phyloP scores from a whole-genome alignment of 1,140 invertebrate genomes.

The Drosophila mayri region DNA sequence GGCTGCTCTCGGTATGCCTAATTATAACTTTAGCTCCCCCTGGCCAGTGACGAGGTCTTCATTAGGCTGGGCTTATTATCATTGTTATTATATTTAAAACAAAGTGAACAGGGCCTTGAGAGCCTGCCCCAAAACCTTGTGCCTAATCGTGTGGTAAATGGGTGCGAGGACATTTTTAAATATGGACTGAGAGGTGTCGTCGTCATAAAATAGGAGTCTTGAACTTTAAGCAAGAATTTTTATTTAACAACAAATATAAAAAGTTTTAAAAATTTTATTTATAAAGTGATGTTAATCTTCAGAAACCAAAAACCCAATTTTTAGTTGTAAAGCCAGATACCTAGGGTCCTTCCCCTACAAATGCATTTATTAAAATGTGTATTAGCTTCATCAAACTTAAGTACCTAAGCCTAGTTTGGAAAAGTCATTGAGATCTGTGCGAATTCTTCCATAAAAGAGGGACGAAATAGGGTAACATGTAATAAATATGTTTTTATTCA shows the following conservation, averaged over 20 bases:
- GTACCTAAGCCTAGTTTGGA: too few relatives aligned
- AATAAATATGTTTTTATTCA: neutral
- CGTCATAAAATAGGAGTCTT: neutral
- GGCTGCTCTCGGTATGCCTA: slow-evolving; percentile 26
- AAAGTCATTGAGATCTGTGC: neutral
- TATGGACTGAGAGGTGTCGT: neutral
- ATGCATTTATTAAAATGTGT: neutral
- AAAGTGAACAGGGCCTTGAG: slow-evolving; percentile 28
- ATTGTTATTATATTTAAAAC: slow-evolving; percentile 43
- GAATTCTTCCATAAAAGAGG: too few relatives aligned
- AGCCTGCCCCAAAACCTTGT: slow-evolving; percentile 36
- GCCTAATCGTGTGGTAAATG: slow-evolving; percentile 50
- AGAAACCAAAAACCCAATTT: neutral
- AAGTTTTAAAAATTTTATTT: neutral
- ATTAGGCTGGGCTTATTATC: slow-evolving; percentile 17
- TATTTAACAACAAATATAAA: neutral
- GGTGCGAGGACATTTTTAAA: slow-evolving; percentile 6
- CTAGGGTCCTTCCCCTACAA: too few relatives aligned
- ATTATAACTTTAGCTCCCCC: slow-evolving; percentile 33
- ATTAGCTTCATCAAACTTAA: neutral
- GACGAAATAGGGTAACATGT: too few relatives aligned
- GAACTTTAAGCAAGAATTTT: neutral
- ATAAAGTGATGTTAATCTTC: neutral
- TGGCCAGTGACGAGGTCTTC: slow-evolving; percentile 29
- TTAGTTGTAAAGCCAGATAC: too few relatives aligned